phyloP scores from a whole-genome alignment of 2,113 vertebrate genomes.

The Chloroceryle aenea region DNA sequence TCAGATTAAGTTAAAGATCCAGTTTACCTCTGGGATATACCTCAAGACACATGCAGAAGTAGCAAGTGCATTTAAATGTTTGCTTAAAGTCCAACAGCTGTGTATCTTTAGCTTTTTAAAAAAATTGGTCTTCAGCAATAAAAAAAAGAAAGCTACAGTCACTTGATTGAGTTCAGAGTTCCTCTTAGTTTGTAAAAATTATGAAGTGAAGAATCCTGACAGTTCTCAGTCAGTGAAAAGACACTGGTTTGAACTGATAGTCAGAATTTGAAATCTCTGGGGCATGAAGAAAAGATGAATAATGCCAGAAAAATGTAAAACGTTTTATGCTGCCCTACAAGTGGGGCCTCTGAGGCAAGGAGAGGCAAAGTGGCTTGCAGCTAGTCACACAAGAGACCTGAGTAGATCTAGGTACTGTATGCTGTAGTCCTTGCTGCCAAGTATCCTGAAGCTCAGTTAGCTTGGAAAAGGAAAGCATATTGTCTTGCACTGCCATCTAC shows the following conservation, averaged over 20 bases:
- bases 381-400: not conserved
- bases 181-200: not conserved
- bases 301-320: not conserved
- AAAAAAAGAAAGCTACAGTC: not conserved
- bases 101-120: not conserved
- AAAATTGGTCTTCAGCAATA: not conserved
- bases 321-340: not conserved
- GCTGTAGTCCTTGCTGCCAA: not conserved
- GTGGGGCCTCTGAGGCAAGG: not conserved
- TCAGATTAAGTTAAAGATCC: not conserved
- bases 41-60: not conserved
- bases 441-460: not conserved
- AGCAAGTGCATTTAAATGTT: not conserved
- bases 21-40: not conserved
- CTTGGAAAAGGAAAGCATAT: not conserved
- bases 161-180: not conserved
- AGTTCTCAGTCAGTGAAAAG: not conserved
- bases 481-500: not conserved
- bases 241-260: not conserved
- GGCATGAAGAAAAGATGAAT: not conserved
- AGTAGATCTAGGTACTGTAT: not conserved
- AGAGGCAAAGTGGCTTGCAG: not conserved
- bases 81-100: not conserved
- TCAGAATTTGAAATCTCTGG: not conserved
- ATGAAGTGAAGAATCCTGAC: not conserved